Percentiles rank a stretch among this genome's conserved stretches.
These are phyloP conservation scores for Paramisgurnus dabryanus DNA, from an alignment of 2,113 vertebrate species.

Conservation along the genomic window DNA sequence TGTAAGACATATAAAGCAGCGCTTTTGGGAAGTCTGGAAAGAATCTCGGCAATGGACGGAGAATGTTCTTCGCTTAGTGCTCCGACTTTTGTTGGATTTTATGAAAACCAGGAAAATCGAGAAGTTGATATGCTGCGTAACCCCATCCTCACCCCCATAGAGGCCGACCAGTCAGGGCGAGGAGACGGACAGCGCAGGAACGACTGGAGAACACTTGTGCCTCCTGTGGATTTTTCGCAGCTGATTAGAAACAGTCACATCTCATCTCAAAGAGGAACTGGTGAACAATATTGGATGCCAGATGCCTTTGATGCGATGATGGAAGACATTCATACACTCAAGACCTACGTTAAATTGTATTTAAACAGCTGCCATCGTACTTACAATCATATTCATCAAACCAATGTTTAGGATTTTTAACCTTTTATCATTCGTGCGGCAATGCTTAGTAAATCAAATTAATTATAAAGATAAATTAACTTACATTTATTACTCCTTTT, in stretches of 20 bases:
- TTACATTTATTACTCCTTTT: neutral
- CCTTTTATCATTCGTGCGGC: neutral
- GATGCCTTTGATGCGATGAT: slow-evolving; percentile 45
- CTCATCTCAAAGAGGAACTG: slow-evolving; percentile 14
- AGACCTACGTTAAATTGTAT: slow-evolving; percentile 21
- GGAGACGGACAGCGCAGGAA: slow-evolving; percentile 10
- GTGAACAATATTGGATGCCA: slow-evolving; percentile 39
- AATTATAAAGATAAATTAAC: slow-evolving; percentile 25
- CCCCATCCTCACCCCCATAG: slow-evolving; percentile 36
- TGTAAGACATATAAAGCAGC: slow-evolving; percentile 9
- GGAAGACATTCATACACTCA: slow-evolving; percentile 27
- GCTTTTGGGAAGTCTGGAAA: neutral
- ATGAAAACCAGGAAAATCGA: slow-evolving; percentile 53
- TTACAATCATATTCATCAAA: slow-evolving; percentile 47
- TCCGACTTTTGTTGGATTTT: slow-evolving; percentile 45
- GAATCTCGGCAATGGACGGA: slow-evolving; percentile 26
- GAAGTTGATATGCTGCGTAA: slow-evolving; percentile 50
- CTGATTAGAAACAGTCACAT: slow-evolving; percentile 50
- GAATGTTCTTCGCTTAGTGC: slow-evolving; percentile 17
- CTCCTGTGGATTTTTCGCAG: slow-evolving; percentile 32
- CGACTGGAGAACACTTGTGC: slow-evolving; percentile 29
- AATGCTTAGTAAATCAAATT: slow-evolving; percentile 4
- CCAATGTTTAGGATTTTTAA: slow-evolving; percentile 26
- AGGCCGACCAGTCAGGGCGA: slow-evolving; percentile 13
- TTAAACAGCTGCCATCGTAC: slow-evolving; percentile 48